phyloP scores from a whole-genome alignment of 1,140 invertebrate species.

The Drosophila sechellia region DNA sequence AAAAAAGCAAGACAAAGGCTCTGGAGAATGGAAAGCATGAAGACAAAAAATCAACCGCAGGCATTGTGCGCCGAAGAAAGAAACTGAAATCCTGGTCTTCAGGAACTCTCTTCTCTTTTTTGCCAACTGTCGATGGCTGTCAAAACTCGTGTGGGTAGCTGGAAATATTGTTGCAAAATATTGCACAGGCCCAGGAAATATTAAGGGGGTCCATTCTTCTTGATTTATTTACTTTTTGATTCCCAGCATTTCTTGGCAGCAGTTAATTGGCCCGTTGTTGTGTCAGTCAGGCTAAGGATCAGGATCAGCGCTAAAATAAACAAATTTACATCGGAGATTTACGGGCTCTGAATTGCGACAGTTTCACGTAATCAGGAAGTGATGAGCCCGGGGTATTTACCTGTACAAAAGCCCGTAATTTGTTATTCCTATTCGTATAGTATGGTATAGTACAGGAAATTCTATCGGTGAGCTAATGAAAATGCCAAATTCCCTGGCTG shows the following conservation, averaged over 20 bases:
- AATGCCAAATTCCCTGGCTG: constrained; percentile 52
- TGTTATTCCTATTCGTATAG: background rate
- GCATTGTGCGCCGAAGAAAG: constrained; percentile 49
- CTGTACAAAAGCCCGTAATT: background rate
- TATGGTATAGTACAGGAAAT: background rate
- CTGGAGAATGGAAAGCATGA: constrained; percentile 45
- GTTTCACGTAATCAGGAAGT: constrained; percentile 71
- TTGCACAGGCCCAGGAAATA: constrained; percentile 71
- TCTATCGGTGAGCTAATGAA: constrained; percentile 9
- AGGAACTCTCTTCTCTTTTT: constrained; percentile 11
- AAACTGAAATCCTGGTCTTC: constrained; percentile 35
- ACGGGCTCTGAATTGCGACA: constrained; percentile 58
- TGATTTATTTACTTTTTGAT: constrained; percentile 80
- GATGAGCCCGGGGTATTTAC: constrained; percentile 46
- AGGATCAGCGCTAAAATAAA: constrained; percentile 53
- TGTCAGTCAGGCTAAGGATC: constrained; percentile 62
- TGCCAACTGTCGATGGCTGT: constrained; percentile 61
- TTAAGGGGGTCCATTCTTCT: constrained; percentile 51
- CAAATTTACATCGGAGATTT: constrained; percentile 54
- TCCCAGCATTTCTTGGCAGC: constrained; percentile 50
- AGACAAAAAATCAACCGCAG: constrained; percentile 77
- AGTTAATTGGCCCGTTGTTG: constrained; percentile 73
- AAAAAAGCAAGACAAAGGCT: constrained; percentile 33
- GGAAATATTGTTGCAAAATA: constrained; percentile 47
- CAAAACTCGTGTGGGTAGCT: constrained; percentile 66